Evolutionary conservation across 2,888 invertebrate species (phyloP), one percentile per base, ranked within the genome.

Genomic region (Automeris io): DNA sequence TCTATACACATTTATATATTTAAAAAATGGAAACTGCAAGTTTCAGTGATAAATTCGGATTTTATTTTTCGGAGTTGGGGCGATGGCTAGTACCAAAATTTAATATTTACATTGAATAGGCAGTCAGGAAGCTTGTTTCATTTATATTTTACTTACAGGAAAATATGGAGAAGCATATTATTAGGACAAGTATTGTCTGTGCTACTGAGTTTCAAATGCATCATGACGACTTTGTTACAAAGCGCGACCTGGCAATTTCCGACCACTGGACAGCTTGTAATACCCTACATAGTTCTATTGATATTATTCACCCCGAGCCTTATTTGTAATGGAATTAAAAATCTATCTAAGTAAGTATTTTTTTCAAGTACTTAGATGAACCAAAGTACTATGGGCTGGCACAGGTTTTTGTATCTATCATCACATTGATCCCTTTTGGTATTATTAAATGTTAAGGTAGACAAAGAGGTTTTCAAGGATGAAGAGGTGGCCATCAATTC

Each of bases 211-310:
- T 91, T 92, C 31, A 93, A 94, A 64, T 95, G 92, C 59, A 89
- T 93, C 36, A 75, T 92, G 49, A 92, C 92, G 45, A 92, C 93
- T 52, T 78, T 91, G 47, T 88, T 94, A 35, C 91, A 91, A 59
- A 90, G 91, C 54, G 88, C 90, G 44, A 89, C 91, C 46, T 90
- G 90, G 60, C 90, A 93, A 42, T 90, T 92, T 48, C 90, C 93
- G 18, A 94, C 94, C 5, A 93, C 94, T 50, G 94, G 92, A 33
- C 95, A 95, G 77, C 91, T 92, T 50, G 90, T 95, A 57, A 89
- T 93, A 35, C 94, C 94, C 60, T 96, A 96, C 69, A 85, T 92
- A 50, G 86, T 92, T 47, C 87, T 95, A 51, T 92, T 93, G 59
- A 81, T 94, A 53, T 89, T 94, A 44, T 96, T 93, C 67, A 92